A percentile compares a stretch with the other conserved stretches of the same genome.
These are phyloP conservation scores for Formica exsecta DNA, from an alignment of 1,140 invertebrate species.

Conservation along the genomic window DNA sequence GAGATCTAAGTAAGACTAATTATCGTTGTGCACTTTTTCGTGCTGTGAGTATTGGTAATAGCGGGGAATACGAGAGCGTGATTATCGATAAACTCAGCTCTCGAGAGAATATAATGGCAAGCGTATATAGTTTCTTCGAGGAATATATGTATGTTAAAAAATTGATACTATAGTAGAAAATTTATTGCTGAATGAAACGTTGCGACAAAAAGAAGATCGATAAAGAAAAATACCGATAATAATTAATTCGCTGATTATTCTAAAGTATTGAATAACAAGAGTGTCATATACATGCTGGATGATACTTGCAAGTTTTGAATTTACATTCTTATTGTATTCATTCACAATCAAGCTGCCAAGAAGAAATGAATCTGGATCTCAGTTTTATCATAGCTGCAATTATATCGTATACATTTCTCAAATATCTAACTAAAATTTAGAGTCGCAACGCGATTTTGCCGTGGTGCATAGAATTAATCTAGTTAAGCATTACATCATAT, in stretches of 20 bases:
- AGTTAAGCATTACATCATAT: too few species aligned
- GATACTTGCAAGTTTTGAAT: too few species aligned
- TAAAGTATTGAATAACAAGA: not conserved
- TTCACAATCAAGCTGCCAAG: too few species aligned
- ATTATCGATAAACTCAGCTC: slow-evolving; percentile 43
- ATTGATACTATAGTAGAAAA: not conserved
- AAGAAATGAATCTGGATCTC: too few species aligned
- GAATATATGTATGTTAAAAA: slow-evolving; percentile 53
- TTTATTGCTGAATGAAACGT: not conserved
- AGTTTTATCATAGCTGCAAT: too few species aligned
- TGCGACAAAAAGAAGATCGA: not conserved
- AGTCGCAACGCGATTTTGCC: too few species aligned
- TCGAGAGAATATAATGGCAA: slow-evolving; percentile 2
- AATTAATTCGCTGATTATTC: not conserved
- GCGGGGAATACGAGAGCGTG: slow-evolving; percentile 37
- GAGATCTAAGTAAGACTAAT: slow-evolving; percentile 81
- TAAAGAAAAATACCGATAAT: not conserved
- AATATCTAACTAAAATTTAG: too few species aligned
- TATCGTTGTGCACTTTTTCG: slow-evolving; percentile 77
- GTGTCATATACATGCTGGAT: too few species aligned
- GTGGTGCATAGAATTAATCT: too few species aligned
- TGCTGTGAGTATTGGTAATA: slow-evolving; percentile 77
- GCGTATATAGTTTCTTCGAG: slow-evolving; percentile 66
- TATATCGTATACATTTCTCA: too few species aligned
- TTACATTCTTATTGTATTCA: too few species aligned